Base-by-base conservation (phyloP, 2,113 vertebrate genomes). In the Albula goreensis region DNA sequence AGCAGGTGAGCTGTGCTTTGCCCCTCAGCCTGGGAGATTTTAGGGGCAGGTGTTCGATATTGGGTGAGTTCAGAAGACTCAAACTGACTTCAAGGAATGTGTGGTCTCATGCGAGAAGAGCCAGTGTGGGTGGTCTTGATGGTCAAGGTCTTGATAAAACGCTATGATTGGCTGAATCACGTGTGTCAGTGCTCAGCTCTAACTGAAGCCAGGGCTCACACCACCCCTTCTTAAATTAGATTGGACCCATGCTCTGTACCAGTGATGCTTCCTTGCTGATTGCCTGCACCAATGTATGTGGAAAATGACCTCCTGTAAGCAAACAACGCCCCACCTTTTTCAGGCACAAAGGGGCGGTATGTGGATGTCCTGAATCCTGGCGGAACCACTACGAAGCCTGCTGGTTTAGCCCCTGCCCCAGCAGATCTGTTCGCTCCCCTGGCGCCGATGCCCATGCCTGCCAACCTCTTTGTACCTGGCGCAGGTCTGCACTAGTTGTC, bases 301-400 rank as follows among this genome's bases (percentile, higher is more conserved):
- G 41, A 50, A 9, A 70, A 17, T 5, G 50, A 41, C 31, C 3
- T 80, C 13, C 22, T 74, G 10, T 78, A 0, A 25, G 84, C 19
- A 89, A 31, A 48, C 60, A 74, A 50, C 51, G 57, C 52, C 77
- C 83, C 81, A 83, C 1, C 25, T 66, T 0, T n/a, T 94, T 93
- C 90, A 31, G 97, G 97, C 78, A 95, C 94, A 5, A 96, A 94
- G 93, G 96, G 94, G 6, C 96, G 97, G 86, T 99, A 99, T 0
- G 98, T 99, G 85, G 98, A 99, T 3, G 93, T 99, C 66, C 82
- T 99, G 84, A 99, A 99, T 89, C 98, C 97, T 0, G 93, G 94
- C 5, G 94, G 96, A 85, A 88, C 93, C 2, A 94, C 95, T 78
- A 22, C 93, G 79, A 96, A 95, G 88, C 89, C 95, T 0, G 89